Percentiles rank a stretch among this genome's conserved stretches.
Evolutionary conservation across 2,113 vertebrate species (phyloP).

Genomic region (Neomonachus schauinslandi): DNA sequence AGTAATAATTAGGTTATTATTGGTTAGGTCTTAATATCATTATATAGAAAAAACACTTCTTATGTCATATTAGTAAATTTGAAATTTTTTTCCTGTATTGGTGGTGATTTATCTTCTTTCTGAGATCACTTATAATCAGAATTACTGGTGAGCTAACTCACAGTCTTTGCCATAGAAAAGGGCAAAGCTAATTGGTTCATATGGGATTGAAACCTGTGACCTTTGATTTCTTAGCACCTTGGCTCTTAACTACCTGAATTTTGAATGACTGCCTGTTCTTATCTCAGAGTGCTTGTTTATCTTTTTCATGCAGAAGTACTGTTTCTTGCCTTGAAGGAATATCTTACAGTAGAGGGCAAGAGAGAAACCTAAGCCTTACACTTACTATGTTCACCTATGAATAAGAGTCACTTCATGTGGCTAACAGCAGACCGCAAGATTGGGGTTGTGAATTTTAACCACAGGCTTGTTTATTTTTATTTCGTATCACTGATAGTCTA

Average conservation of each 20-base stretch:
- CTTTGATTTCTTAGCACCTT: constrained; percentile 66
- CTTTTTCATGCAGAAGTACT: constrained; percentile 47
- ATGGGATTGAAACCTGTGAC: constrained; percentile 69
- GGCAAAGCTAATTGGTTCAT: constrained; percentile 71
- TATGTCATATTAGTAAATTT: constrained; percentile 15
- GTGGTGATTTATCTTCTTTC: constrained; percentile 42
- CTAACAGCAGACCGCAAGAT: not conserved
- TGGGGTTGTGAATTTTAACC: constrained; percentile 32
- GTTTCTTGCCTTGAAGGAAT: constrained; percentile 54
- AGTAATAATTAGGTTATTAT: not conserved
- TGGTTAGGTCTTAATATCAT: not conserved
- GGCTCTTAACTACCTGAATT: constrained; percentile 66
- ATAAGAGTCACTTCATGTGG: not conserved
- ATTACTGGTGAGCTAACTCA: constrained; percentile 60
- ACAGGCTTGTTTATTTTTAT: constrained; percentile 36
- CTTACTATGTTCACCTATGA: not conserved
- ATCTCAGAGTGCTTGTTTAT: constrained; percentile 46
- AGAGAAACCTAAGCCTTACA: constrained; percentile 27
- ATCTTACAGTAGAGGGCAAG: constrained; percentile 19
- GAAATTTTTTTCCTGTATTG: not conserved
- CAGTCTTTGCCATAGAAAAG: constrained; percentile 57
- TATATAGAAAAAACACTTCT: not conserved
- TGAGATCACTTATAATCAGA: constrained; percentile 51
- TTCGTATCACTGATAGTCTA: constrained; percentile 15
- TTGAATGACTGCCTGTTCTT: constrained; percentile 43